Evolutionary conservation across 2,797 vertebrate genomes (phyloP), one percentile per base, ranked within the genome.

Genomic region (Helostoma temminkii): DNA sequence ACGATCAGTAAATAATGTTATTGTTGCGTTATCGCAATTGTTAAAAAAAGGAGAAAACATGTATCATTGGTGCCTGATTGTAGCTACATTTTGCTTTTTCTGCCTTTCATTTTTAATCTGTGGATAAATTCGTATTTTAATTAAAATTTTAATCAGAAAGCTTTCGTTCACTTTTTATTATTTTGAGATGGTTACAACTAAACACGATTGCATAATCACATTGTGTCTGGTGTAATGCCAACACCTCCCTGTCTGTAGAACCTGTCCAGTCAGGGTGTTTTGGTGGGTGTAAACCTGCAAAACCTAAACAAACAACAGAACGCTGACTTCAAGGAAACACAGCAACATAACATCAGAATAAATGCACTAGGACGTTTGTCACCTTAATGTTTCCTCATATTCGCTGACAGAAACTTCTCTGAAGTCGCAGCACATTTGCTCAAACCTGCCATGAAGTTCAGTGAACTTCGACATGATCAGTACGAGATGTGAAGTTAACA

Each of bases 121-220:
- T 94, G 92, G 91, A 93, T 92, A 93, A 94, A 94, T 93, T 92
- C 91, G 89, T 94, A 94, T 94, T 95, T 94, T 93, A 94, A 94
- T 92, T 94, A 94, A 94, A 94, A 93, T 88, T 91, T 78, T 55
- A 91, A 91, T 89, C 86, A 93, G 83, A 92, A 91, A 49, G 78
- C 42, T 25, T 28, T 25, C 18, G 15, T 41, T 24, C 14, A 32
- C 15, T 9, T 37, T 8, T 37, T 37, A 7, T 39, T 30, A 16
- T 52, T 58, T 16, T 16, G 2, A 37, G 9, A 15, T 43, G 5
- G 9, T 1, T 6, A 10, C 9, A 37, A 28, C 34, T 28, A 28
- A 34, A 32, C 9, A 39, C 10, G 19, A 39, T 28, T 9, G 15
- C 21, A 21, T 9, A 34, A 19, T 26, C 11, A 12, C 8, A 4